phyloP scores from a whole-genome alignment of 2,797 vertebrate species.

The Paratrypauchen microcephalus region DNA sequence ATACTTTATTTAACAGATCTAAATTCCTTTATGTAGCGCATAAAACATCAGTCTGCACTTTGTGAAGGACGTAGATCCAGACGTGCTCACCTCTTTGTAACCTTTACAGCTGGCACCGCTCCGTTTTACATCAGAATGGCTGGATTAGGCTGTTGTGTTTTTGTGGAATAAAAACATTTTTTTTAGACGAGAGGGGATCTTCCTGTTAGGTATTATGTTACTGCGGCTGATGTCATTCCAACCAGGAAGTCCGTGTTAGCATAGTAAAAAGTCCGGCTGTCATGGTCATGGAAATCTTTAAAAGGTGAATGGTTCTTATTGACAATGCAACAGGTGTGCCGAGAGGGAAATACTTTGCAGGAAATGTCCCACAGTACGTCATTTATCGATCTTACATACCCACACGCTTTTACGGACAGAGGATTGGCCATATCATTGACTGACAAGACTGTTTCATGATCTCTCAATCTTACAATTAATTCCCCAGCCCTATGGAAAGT shows the following conservation, averaged over 20 bases:
- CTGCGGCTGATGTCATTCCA: constrained; percentile 3
- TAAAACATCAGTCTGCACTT: constrained; percentile 13
- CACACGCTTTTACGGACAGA: too few species aligned
- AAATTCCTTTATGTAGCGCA: not conserved
- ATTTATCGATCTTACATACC: too few species aligned
- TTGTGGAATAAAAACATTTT: constrained; percentile 6
- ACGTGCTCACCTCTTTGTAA: constrained; percentile 10
- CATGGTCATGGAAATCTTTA: too few species aligned
- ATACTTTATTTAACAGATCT: not conserved
- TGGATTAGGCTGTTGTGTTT: constrained; percentile 11
- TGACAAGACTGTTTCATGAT: too few species aligned
- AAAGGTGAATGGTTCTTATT: not conserved
- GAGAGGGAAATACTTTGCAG: not conserved
- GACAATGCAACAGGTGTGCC: not conserved
- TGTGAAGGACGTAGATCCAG: constrained; percentile 15
- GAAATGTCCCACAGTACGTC: too few species aligned
- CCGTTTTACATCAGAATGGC: not conserved
- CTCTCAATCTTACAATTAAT: too few species aligned
- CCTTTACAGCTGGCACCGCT: not conserved
- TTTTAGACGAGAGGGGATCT: not conserved
- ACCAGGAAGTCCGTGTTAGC: not conserved
- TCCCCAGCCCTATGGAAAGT: too few species aligned
- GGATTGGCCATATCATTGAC: too few species aligned
- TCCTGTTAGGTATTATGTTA: constrained; percentile 4
- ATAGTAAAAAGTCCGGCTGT: not conserved